Evolutionary conservation across 2,888 invertebrate species (phyloP).

Genomic region (Eristalinus aeneus): DNA sequence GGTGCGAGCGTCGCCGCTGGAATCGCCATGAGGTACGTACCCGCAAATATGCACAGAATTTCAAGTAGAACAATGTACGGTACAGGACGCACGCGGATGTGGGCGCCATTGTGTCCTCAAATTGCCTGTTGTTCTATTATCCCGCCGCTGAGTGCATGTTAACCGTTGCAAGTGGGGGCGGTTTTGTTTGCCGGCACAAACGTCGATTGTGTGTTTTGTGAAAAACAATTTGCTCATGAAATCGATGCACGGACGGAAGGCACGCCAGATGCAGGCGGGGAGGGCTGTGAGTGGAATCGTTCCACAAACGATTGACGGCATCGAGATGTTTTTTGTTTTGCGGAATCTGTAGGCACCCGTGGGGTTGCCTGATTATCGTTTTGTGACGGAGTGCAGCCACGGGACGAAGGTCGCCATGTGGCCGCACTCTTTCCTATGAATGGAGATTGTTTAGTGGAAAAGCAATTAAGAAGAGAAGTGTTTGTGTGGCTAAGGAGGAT

Average conservation of each 20-base stretch:
- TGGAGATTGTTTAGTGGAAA: too few relatives aligned
- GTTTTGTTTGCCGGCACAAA: not conserved
- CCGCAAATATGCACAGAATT: not conserved
- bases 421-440: too few relatives aligned
- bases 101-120: not conserved
- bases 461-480: too few relatives aligned
- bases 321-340: not conserved
- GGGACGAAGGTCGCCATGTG: too few relatives aligned
- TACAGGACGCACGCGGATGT: not conserved
- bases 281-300: not conserved
- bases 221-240: not conserved
- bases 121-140: not conserved
- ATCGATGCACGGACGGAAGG: not conserved
- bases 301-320: not conserved
- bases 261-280: not conserved
- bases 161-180: not conserved
- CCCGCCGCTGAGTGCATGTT: not conserved
- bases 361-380: too few relatives aligned
- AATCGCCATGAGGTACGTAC: conserved; percentile 78
- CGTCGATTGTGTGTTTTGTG: not conserved
- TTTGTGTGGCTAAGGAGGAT: too few relatives aligned
- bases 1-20: conserved; percentile 79
- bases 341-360: too few relatives aligned
- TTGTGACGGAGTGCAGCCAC: too few relatives aligned
- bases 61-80: not conserved